These are phyloP conservation scores for Pipistrellus kuhlii DNA, from an alignment of 2,797 vertebrate species.

Conservation along the genomic window DNA sequence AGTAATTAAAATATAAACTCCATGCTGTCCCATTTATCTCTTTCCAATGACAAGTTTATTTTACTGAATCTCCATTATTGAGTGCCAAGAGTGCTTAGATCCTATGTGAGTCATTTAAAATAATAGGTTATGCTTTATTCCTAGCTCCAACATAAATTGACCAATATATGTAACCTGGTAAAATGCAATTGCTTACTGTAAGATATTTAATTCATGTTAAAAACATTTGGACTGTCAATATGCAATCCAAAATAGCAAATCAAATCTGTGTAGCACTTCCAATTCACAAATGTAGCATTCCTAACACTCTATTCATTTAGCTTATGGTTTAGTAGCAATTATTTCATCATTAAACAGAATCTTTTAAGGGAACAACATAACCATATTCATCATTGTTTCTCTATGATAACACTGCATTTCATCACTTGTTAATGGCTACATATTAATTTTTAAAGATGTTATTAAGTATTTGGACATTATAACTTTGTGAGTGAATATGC, in stretches of 20 bases:
- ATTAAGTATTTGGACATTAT: conserved; percentile 66
- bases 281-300: neutral
- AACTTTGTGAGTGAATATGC: conserved; percentile 59
- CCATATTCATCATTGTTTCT: conserved; percentile 82
- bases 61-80: conserved; percentile 49
- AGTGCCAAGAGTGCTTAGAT: neutral
- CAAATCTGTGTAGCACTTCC: neutral
- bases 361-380: conserved; percentile 64
- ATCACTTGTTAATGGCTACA: conserved; percentile 33
- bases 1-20: conserved; percentile 64
- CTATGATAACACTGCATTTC: conserved; percentile 73
- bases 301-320: neutral
- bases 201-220: conserved; percentile 56
- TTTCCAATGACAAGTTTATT: conserved; percentile 47
- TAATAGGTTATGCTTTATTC: neutral
- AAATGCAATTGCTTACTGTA: neutral
- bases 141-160: conserved; percentile 16
- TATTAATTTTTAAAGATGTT: neutral
- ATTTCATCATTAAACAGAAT: conserved; percentile 40
- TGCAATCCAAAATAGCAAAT: neutral
- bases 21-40: neutral
- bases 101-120: conserved; percentile 11
- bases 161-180: conserved; percentile 33
- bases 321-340: neutral
- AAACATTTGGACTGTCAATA: neutral